A percentile compares a stretch with the other conserved stretches of the same genome.
These are phyloP conservation scores for Lingula anatina DNA, from an alignment of 2,888 invertebrate genomes.

Conservation along the genomic window DNA sequence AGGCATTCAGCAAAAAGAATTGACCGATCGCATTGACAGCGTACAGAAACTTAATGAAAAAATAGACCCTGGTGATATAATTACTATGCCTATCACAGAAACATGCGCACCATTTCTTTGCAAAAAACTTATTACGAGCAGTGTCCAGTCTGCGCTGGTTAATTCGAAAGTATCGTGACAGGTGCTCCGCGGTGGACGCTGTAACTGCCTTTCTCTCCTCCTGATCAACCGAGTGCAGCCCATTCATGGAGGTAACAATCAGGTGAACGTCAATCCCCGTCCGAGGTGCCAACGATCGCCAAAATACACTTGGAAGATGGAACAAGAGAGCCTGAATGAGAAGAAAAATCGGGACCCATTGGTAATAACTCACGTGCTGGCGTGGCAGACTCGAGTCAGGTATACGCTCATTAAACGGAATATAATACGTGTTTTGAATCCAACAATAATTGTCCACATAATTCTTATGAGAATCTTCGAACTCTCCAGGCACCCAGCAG, in stretches of 20 bases:
- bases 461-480: no score
- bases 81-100: conserved; percentile 39
- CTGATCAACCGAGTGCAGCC: conserved; percentile 34
- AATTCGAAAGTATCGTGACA: conserved; percentile 37
- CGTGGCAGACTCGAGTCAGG: no score
- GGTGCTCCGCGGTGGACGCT: conserved; percentile 28
- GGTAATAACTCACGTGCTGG: no score
- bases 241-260: conserved; percentile 30
- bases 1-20: conserved; percentile 39
- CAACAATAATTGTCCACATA: no score
- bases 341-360: conserved; percentile 40
- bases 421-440: conserved; percentile 42
- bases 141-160: no score
- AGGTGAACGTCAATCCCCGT: conserved; percentile 36
- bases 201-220: conserved; percentile 33
- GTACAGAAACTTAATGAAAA: conserved; percentile 32
- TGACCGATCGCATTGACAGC: conserved; percentile 33
- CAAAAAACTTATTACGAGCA: no score
- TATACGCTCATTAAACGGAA: conserved; percentile 36
- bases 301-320: conserved; percentile 38
- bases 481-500: conserved; percentile 38
- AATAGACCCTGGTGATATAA: conserved; percentile 34
- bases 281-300: conserved; percentile 33
- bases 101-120: conserved; percentile 28
- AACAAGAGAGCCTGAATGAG: conserved; percentile 39